A percentile compares a stretch with the other conserved stretches of the same genome.
These are phyloP conservation scores for Anguilla rostrata DNA, from an alignment of 2,113 vertebrate species.

Conservation along the genomic window DNA sequence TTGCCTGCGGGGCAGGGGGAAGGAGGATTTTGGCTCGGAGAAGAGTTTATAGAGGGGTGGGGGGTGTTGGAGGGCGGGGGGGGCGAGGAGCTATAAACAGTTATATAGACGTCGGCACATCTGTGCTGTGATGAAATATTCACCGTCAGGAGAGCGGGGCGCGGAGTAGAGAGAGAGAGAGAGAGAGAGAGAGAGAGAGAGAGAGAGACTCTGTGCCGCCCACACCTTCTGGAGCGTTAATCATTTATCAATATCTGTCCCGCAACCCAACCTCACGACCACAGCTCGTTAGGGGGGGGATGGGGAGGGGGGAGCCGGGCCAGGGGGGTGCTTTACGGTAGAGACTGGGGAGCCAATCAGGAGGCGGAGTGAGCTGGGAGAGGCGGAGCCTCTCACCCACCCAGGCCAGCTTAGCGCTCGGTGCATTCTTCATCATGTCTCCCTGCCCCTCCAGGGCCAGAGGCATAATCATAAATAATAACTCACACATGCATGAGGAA, in stretches of 20 bases:
- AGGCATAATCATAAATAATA: neutral
- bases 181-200: no score
- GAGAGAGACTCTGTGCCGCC: neutral
- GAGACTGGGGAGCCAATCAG: neutral
- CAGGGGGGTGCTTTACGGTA: neutral
- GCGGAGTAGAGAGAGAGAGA: constrained; percentile 9
- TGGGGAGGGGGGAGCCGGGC: neutral
- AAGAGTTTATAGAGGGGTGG: neutral
- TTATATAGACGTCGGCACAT: constrained; percentile 25
- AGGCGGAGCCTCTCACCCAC: neutral
- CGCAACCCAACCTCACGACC: neutral
- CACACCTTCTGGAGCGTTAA: constrained; percentile 35
- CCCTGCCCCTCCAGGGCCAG: neutral
- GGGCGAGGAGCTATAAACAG: neutral
- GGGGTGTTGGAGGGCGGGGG: neutral
- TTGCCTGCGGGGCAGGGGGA: neutral
- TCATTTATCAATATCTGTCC: constrained; percentile 29
- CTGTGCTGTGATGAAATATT: constrained; percentile 33
- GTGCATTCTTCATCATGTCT: neutral
- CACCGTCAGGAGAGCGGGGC: constrained; percentile 8
- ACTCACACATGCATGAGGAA: no score
- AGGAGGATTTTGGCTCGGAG: neutral
- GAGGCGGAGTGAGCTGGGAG: neutral
- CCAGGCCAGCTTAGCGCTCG: neutral
- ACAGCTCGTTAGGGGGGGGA: constrained; percentile 9